Percentiles rank a stretch among this genome's conserved stretches.
Conservation (phyloP, 2,113 vertebrate species). For the Mohoua ochrocephala region DNA sequence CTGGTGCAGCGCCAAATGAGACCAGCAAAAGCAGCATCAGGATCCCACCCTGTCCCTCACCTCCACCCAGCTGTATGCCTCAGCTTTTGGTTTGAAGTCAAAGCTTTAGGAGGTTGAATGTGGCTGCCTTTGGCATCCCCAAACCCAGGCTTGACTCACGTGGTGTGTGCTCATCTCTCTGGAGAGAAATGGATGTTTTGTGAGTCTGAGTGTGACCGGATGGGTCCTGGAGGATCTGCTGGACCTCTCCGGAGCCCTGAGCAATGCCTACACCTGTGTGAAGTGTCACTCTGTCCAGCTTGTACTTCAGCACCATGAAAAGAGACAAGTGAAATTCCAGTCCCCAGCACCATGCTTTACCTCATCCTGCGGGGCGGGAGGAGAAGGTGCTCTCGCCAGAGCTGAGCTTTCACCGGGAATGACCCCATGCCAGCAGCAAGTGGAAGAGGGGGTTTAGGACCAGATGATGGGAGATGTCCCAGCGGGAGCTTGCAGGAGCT, state of each 20-base stretch:
- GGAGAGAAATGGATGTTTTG: neutral
- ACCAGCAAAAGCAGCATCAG: neutral
- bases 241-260: neutral
- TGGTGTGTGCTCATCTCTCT: neutral
- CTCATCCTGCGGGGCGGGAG: accelerated
- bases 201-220: neutral
- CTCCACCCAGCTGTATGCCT: neutral
- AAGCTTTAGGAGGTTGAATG: neutral
- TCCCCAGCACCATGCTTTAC: neutral
- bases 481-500: neutral
- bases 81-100: neutral
- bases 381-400: neutral
- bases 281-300: neutral
- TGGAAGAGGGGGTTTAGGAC: neutral
- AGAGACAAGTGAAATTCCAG: neutral
- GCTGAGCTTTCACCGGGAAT: neutral
- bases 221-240: neutral
- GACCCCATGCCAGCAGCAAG: neutral
- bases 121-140: neutral
- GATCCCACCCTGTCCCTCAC: neutral
- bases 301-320: neutral
- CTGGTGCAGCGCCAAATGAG: neutral
- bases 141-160: neutral
- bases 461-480: neutral
- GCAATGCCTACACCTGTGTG: accelerated